A percentile compares a stretch with the other conserved stretches of the same genome.
phyloP scores from a whole-genome alignment of 2,888 invertebrate species.

The Heliconius aoede region DNA sequence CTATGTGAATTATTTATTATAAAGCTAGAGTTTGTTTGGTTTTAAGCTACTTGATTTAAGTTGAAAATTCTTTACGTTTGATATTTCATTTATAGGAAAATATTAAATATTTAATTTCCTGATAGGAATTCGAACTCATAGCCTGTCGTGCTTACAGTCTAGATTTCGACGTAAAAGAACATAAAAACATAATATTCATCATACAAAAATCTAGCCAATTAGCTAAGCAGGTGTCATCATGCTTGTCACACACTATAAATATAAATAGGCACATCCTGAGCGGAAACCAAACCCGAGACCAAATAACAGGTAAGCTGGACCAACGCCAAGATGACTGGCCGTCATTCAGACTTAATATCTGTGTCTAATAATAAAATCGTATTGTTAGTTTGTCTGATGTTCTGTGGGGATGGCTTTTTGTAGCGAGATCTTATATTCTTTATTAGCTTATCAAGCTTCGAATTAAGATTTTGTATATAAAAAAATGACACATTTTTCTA shows the following conservation, averaged over 20 bases:
- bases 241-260: conserved; percentile 67
- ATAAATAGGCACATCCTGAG: conserved; percentile 68
- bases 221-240: conserved; percentile 55
- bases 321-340: conserved; percentile 56
- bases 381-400: conserved; percentile 13
- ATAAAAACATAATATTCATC: conserved; percentile 7
- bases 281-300: conserved; percentile 68
- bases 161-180: neutral
- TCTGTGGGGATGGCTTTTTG: neutral
- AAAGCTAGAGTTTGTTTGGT: too few species aligned
- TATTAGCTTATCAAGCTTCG: neutral
- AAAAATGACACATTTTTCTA: too few species aligned
- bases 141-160: too few species aligned
- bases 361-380: conserved; percentile 24
- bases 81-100: too few species aligned
- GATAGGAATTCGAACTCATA: too few species aligned
- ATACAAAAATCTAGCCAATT: conserved; percentile 45
- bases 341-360: conserved; percentile 27
- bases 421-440: neutral
- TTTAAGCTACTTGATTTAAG: too few species aligned
- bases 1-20: too few species aligned
- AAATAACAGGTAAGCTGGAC: conserved; percentile 75
- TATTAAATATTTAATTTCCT: too few species aligned
- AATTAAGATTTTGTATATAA: too few species aligned
- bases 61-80: too few species aligned